phyloP scores from a whole-genome alignment of 2,888 invertebrate genomes.

The Antheraea assamensis region DNA sequence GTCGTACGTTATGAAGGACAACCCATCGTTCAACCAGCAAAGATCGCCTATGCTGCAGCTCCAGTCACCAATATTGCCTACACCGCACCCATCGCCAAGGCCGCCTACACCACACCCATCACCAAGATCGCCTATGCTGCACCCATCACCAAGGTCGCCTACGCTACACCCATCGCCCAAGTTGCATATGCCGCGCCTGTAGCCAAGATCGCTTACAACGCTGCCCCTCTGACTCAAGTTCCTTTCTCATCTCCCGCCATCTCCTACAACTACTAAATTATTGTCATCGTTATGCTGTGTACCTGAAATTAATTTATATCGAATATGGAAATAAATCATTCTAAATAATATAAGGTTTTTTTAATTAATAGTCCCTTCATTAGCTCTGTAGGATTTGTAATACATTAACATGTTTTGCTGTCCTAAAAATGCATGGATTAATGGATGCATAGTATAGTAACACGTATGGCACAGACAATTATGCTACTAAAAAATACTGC shows the following conservation, averaged over 20 bases:
- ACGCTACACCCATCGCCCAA: conserved; percentile 46
- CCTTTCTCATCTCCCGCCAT: conserved; percentile 64
- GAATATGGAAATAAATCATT: background rate
- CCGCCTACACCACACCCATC: conserved; percentile 35
- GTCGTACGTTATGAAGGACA: conserved; percentile 71
- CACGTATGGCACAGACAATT: too few species aligned
- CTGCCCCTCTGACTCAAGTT: conserved; percentile 52
- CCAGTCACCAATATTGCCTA: too few species aligned
- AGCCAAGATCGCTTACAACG: conserved; percentile 32
- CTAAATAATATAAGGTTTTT: background rate
- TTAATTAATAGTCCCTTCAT: too few species aligned
- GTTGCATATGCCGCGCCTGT: conserved; percentile 40
- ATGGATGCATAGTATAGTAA: too few species aligned
- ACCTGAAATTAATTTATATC: background rate
- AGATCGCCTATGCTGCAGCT: conserved; percentile 37
- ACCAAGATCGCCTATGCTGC: conserved; percentile 50
- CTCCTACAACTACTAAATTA: conserved; percentile 67
- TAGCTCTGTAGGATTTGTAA: too few species aligned
- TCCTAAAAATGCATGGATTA: too few species aligned
- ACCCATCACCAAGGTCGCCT: conserved; percentile 43
- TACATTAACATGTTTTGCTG: too few species aligned
- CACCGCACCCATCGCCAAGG: too few species aligned
- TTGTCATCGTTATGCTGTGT: conserved; percentile 20
- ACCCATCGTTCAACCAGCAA: conserved; percentile 43
- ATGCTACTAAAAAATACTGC: too few species aligned